Base-by-base conservation (phyloP, 2,113 vertebrate genomes). In the Nothobranchius furzeri region DNA sequence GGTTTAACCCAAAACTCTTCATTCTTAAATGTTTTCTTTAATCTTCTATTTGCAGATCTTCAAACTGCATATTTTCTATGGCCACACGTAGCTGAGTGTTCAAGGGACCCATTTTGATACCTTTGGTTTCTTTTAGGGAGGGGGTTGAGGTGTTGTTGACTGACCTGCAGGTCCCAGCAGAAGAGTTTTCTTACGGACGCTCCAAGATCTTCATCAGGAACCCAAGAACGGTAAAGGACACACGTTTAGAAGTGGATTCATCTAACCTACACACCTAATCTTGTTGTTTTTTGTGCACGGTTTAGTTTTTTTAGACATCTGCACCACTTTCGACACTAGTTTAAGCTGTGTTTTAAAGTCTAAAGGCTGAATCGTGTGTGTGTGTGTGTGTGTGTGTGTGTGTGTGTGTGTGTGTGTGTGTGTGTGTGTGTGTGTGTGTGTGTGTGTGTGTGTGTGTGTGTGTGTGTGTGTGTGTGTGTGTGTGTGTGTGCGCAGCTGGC, bases 121-220 rank as follows among this genome's bases (percentile, higher is more conserved):
- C 30, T 56, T 73, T 84, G 71, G 36, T 20, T 84, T 65, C 67
- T 52, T 71, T 20, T 70, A 99, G 98, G 90, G 90, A 92, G 79
- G 98, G 98, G 50, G 97, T 99, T 59, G 94, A 98, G 82, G 95
- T 96, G 52, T 88, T 99, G 59, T 95, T 99, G 90, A 91, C 87
- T 37, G 93, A 95, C 78, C 79, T 98, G 75, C 86, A 93, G 83
- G 93, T 98, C 76, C 91, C 95, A 20, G 51, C 88, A 61, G 98
- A 98, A 68, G 98, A 99, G 64, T 96, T 93, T 63, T 91, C 97
- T 0, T 97, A 96, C 17, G 97, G 98, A 7, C 94, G 95, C 91
- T 98, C 96, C 60, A 99, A 99, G 91, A 97, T 99, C 87, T 99
- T 99, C 90, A 99, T 99, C 91, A 95, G 97, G 87, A 99, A 99